Evolutionary conservation across 2,888 invertebrate species (phyloP).

Genomic region (Drosophila nigritarsus): DNA sequence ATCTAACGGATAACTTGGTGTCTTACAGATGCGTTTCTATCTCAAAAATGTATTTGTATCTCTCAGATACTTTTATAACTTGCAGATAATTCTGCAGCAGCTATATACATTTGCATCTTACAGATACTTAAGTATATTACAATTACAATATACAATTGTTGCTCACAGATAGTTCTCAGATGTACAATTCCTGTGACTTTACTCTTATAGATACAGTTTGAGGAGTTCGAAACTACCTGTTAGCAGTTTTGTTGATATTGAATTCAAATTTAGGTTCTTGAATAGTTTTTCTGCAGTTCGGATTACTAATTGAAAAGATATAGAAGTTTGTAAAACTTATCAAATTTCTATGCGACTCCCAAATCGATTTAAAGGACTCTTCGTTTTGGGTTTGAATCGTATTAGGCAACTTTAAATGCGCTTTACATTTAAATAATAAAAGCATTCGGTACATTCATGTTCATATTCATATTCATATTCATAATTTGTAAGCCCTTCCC

Average conservation of each 20-base stretch:
- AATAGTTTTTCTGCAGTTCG: neutral
- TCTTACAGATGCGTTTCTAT: neutral
- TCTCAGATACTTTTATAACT: neutral
- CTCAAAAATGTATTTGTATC: neutral
- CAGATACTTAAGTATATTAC: neutral
- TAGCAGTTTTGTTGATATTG: neutral
- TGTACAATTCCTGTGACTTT: neutral
- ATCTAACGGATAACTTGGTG: neutral
- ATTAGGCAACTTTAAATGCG: conserved; percentile 48
- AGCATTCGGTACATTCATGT: conserved; percentile 31
- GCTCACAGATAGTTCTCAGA: neutral
- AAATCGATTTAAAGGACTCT: conserved; percentile 9
- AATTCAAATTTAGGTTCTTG: neutral
- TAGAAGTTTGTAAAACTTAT: neutral
- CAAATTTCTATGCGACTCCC: conserved; percentile 18
- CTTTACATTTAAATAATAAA: conserved; percentile 41
- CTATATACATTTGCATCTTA: neutral
- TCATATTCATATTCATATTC: conserved; percentile 31
- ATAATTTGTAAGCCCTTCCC: conserved; percentile 51
- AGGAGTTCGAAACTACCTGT: neutral
- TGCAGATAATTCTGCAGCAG: neutral
- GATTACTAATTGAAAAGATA: neutral
- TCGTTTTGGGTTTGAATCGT: conserved; percentile 28
- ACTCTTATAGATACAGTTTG: neutral
- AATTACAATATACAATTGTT: neutral